Evolutionary conservation across 2,113 vertebrate genomes (phyloP).

Genomic region (Brachyhypopomus gauderio): DNA sequence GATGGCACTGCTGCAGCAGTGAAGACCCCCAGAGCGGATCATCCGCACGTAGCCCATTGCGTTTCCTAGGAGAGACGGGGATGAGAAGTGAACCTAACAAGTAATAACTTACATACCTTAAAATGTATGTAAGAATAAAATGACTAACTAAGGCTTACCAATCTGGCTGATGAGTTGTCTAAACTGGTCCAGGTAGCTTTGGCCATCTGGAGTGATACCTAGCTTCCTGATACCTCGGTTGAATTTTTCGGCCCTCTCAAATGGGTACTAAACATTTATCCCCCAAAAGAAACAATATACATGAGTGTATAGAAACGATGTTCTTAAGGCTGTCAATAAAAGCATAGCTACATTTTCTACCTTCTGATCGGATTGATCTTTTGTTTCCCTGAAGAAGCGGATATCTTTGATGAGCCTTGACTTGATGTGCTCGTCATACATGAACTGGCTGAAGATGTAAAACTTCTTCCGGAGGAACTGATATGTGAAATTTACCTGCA

Average conservation of each 20-base stretch:
- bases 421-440: slow-evolving; percentile 99
- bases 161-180: slow-evolving; percentile 98
- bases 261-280: slow-evolving; percentile 84
- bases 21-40: slow-evolving; percentile 97
- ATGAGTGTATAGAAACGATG: neutral
- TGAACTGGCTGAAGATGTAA: slow-evolving; percentile 99
- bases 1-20: slow-evolving; percentile 98
- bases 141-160: slow-evolving; percentile 72
- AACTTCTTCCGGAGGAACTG: slow-evolving; percentile 98
- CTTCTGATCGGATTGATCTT: slow-evolving; percentile 98
- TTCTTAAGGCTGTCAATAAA: neutral
- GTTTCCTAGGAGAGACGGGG: slow-evolving; percentile 78
- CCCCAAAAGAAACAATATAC: neutral
- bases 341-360: slow-evolving; percentile 60
- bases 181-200: slow-evolving; percentile 98
- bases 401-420: slow-evolving; percentile 98
- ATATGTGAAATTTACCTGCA: slow-evolving; percentile 97
- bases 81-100: neutral
- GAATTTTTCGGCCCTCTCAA: slow-evolving; percentile 98
- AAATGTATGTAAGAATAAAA: neutral
- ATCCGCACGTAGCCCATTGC: slow-evolving; percentile 98
- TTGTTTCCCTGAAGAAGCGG: slow-evolving; percentile 97
- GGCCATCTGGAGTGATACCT: slow-evolving; percentile 94
- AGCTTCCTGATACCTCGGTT: slow-evolving; percentile 97
- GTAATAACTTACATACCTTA: neutral